These are phyloP conservation scores for Cyanoramphus novaezelandiae DNA, from an alignment of 2,113 vertebrate species.

Conservation along the genomic window DNA sequence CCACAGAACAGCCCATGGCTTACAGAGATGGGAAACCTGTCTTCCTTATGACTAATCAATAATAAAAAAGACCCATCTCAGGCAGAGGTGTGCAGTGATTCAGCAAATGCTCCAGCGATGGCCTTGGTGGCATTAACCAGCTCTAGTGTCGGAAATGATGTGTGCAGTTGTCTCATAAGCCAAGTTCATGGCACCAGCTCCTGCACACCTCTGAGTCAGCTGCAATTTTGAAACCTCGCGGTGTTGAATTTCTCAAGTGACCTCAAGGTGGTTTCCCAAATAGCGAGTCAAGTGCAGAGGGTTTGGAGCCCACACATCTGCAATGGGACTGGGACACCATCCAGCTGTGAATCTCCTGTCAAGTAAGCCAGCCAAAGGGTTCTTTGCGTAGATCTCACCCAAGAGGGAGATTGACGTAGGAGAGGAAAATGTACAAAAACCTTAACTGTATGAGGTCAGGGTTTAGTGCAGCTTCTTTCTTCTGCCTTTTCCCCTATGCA, in stretches of 20 bases:
- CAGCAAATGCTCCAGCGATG: neutral
- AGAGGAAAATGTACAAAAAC: neutral
- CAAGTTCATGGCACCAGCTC: neutral
- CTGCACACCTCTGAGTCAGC: neutral
- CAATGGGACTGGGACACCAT: neutral
- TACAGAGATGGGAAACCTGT: neutral
- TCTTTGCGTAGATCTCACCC: neutral
- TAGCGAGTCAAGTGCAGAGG: neutral
- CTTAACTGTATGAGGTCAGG: neutral
- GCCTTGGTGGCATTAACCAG: neutral
- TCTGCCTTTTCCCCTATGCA: neutral
- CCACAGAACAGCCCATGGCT: neutral
- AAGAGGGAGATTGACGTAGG: neutral
- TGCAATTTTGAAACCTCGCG: neutral
- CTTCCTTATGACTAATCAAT: neutral
- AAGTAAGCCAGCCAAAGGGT: neutral
- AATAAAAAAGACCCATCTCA: neutral
- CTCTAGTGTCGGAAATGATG: neutral
- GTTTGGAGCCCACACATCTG: neutral
- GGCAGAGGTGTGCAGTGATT: neutral
- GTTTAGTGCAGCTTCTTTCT: neutral
- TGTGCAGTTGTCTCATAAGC: neutral
- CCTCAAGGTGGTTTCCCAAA: neutral
- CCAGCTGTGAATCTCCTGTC: neutral
- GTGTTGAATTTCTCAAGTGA: neutral